Percentiles rank a stretch among this genome's conserved stretches.
Evolutionary conservation across 2,888 invertebrate species (phyloP).

Genomic region (Branchellion lobata): DNA sequence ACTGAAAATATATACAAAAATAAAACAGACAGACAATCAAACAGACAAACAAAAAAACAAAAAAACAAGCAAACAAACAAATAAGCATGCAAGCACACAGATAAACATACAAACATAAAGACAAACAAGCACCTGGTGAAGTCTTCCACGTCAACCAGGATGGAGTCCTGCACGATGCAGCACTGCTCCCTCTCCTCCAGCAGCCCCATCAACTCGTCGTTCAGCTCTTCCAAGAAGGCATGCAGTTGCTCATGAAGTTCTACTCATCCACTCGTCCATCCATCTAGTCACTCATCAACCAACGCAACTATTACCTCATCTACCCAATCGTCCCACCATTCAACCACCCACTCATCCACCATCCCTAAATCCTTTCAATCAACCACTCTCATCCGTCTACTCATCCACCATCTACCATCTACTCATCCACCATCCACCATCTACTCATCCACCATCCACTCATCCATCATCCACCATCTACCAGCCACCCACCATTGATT

Average conservation of each 20-base stretch:
- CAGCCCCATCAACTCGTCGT: conserved; percentile 83
- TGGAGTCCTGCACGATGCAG: conserved; percentile 96
- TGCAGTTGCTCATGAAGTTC: background rate
- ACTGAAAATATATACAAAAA: background rate
- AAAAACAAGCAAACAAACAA: background rate
- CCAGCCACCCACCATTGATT: conserved; percentile 80
- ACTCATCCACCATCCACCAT: too few relatives aligned
- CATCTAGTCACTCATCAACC: background rate
- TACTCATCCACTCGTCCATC: background rate
- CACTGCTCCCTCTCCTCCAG: conserved; percentile 89
- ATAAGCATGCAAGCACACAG: background rate
- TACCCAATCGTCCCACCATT: background rate
- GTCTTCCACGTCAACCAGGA: conserved; percentile 95
- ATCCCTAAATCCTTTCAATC: background rate
- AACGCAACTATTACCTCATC: background rate
- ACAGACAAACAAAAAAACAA: background rate
- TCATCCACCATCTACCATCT: too few relatives aligned
- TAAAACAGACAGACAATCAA: background rate
- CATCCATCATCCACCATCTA: too few relatives aligned
- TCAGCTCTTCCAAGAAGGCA: conserved; percentile 68
- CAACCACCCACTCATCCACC: background rate
- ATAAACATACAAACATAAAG: too few relatives aligned
- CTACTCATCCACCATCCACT: background rate
- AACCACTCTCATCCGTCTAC: background rate
- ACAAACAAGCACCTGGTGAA: conserved; percentile 67